Evolutionary conservation across 2,797 vertebrate species (phyloP).

Genomic region (Oreochromis grahami): DNA sequence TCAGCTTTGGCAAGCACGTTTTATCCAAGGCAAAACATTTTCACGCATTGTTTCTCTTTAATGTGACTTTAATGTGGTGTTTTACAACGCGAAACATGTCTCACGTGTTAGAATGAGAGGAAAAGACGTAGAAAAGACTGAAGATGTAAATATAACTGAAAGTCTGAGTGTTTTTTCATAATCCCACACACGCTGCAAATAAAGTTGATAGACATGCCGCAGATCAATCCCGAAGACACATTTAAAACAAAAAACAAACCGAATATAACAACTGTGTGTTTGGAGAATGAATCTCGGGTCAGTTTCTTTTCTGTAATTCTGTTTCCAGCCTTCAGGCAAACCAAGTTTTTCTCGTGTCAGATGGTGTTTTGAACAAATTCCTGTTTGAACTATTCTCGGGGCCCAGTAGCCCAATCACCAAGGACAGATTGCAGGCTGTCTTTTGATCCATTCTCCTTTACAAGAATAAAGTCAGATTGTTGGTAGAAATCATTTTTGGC

Average conservation of each 20-base stretch:
- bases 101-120: not conserved
- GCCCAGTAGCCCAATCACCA: not conserved
- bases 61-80: not conserved
- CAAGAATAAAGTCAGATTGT: not conserved
- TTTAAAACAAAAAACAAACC: not conserved
- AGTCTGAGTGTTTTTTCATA: not conserved
- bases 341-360: not conserved
- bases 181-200: not conserved
- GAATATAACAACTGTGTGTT: not conserved
- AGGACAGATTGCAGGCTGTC: not conserved
- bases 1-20: not conserved
- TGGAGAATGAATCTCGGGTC: constrained; percentile 15
- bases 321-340: constrained; percentile 14
- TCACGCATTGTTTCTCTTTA: not conserved
- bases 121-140: not conserved
- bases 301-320: constrained; percentile 37
- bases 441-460: not conserved
- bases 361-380: constrained; percentile 17
- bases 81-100: not conserved
- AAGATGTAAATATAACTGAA: not conserved
- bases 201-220: not conserved
- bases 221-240: not conserved
- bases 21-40: not conserved
- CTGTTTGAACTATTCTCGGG: not conserved
- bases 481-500: not conserved